phyloP scores from a whole-genome alignment of 2,113 vertebrate species.

The Natator depressus region DNA sequence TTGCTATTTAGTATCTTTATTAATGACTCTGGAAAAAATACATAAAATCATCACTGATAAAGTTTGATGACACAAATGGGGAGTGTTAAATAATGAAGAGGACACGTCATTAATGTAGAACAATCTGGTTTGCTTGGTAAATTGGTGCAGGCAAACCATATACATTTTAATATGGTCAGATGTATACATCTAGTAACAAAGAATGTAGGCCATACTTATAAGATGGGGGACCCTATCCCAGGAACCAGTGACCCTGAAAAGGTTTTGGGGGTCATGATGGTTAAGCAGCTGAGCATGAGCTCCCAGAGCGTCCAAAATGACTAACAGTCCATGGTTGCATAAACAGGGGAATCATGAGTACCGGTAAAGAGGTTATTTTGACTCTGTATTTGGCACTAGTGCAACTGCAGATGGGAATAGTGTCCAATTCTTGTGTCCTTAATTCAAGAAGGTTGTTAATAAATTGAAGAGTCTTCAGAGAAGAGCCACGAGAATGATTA shows the following conservation, averaged over 20 bases:
- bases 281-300: background rate
- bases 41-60: too few relatives aligned
- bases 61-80: too few relatives aligned
- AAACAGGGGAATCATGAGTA: background rate
- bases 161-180: background rate
- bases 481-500: background rate
- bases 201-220: background rate
- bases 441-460: background rate
- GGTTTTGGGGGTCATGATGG: background rate
- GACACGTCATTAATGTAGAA: background rate
- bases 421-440: background rate
- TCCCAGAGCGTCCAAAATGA: background rate
- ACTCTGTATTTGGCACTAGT: background rate
- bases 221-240: background rate
- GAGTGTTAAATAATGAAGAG: background rate
- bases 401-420: background rate
- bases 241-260: background rate
- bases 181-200: background rate
- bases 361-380: background rate
- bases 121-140: background rate
- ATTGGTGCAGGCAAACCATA: background rate
- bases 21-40: background rate
- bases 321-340: background rate
- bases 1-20: background rate
- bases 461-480: background rate